Evolutionary conservation across 2,113 vertebrate species (phyloP), one percentile per base, ranked within the genome.

Genomic region (Odontesthes bonariensis): DNA sequence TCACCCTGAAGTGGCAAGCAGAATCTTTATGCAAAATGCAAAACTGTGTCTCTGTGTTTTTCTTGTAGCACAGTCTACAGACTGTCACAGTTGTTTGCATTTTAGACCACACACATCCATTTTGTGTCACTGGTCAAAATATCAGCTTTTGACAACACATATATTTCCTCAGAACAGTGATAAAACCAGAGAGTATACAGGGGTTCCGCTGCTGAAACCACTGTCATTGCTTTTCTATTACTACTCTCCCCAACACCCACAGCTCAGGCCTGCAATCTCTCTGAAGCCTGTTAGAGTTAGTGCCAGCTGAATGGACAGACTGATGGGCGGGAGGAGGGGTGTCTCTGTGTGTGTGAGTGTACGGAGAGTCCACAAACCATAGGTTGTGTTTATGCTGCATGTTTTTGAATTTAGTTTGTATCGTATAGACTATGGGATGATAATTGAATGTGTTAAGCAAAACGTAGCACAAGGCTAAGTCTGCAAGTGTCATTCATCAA

Each of bases 261-360:
- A 86, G 86, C 90, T 86, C 89, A 84, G 93, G 86, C 87, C 92
- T 92, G 91, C 93, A 93, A 94, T 94, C 93, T 93, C 90, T 93
- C 88, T 92, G 88, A 93, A 94, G 91, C 92, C 94, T 93, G 93
- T 94, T 94, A 91, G 91, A 89, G 92, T 95, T 94, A 94, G 92
- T 94, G 89, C 91, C 92, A 94, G 88, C 82, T 77, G 91, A 94
- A 82, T 91, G 91, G 88, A 90, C 90, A 92, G 88, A 91, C 88
- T 94, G 94, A 94, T 94, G 91, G 92, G 84, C 82, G 90, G 93
- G 89, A 77, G 82, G 80, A 87, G 82, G 86, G 80, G 85, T 84
- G 81, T 85, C 65, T 76, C 46, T 58, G 42, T 61, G 57, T 66
- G 78, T 81, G 62, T 59, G 69, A 56, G 63, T 64, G 19, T 55